A percentile compares a stretch with the other conserved stretches of the same genome.
Evolutionary conservation across 2,888 invertebrate species (phyloP).

Genomic region (Sarcophaga subvicina): DNA sequence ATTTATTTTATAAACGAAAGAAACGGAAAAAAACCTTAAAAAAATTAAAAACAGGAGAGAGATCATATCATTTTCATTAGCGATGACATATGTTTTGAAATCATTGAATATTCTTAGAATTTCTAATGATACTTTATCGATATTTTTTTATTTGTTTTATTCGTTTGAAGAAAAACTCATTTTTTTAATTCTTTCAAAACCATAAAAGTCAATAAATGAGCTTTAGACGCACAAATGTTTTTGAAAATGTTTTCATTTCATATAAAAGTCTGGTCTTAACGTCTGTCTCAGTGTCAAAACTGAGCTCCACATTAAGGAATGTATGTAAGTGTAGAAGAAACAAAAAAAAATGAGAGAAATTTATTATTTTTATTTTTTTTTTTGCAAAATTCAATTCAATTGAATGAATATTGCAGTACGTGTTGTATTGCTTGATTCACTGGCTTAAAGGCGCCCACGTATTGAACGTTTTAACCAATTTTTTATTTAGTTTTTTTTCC

Average conservation of each 20-base stretch:
- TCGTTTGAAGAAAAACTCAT: conserved; percentile 26
- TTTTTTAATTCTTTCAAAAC: conserved; percentile 22
- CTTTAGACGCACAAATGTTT: background rate
- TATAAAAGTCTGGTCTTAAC: conserved; percentile 4
- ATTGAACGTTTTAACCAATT: conserved; percentile 26
- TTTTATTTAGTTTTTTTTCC: background rate
- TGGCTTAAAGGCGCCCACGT: conserved; percentile 65
- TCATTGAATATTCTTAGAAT: conserved; percentile 66
- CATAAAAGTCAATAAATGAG: background rate
- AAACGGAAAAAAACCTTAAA: background rate
- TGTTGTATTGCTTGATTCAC: background rate
- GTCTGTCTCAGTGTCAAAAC: background rate
- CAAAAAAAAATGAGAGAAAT: background rate
- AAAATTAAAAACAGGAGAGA: no score
- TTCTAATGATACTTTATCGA: conserved; percentile 31
- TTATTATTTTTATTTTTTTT: background rate
- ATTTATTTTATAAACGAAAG: background rate
- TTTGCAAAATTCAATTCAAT: conserved; percentile 4
- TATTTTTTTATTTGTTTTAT: conserved; percentile 22
- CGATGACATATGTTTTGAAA: conserved; percentile 61
- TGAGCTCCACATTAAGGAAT: background rate
- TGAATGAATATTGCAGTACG: background rate
- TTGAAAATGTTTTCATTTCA: background rate
- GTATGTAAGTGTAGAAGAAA: no score
- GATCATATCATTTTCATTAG: conserved; percentile 9